Conservation (phyloP, 2,797 vertebrate genomes). For the Eulemur coronatus region DNA sequence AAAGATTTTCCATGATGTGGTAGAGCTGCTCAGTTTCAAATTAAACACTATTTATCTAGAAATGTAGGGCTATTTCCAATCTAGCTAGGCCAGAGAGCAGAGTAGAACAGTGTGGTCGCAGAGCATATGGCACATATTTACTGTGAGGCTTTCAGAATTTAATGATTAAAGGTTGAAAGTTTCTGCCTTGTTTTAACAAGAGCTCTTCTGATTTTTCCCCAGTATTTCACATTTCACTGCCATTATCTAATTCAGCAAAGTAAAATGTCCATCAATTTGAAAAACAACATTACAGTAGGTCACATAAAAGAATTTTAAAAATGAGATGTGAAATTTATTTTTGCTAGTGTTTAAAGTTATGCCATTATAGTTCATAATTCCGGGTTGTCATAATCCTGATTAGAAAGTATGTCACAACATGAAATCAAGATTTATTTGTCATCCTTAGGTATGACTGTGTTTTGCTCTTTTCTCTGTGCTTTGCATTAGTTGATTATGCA, state of each 20-base stretch:
- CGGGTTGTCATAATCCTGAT: not conserved
- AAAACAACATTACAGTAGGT: not conserved
- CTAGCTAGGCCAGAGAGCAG: not conserved
- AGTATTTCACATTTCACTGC: not conserved
- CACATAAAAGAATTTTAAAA: slow-evolving; percentile 13
- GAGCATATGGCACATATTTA: not conserved
- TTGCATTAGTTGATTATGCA: not conserved
- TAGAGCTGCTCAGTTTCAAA: slow-evolving; percentile 58
- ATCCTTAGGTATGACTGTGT: not conserved
- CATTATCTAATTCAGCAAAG: not conserved
- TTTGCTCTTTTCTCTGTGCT: not conserved
- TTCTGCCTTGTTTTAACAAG: slow-evolving; percentile 50
- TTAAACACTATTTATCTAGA: slow-evolving; percentile 65
- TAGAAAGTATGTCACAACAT: not conserved
- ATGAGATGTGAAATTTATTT: not conserved
- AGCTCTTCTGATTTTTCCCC: not conserved
- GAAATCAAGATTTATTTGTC: not conserved
- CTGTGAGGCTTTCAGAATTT: slow-evolving; percentile 43
- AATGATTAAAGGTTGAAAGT: not conserved
- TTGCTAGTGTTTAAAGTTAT: not conserved
- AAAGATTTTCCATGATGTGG: slow-evolving; percentile 71
- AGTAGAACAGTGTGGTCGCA: not conserved
- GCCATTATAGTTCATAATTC: not conserved
- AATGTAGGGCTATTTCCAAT: slow-evolving; percentile 40
- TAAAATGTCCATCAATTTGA: not conserved